Conservation (phyloP, 2,113 vertebrate species). For the Vidua chalybeata region DNA sequence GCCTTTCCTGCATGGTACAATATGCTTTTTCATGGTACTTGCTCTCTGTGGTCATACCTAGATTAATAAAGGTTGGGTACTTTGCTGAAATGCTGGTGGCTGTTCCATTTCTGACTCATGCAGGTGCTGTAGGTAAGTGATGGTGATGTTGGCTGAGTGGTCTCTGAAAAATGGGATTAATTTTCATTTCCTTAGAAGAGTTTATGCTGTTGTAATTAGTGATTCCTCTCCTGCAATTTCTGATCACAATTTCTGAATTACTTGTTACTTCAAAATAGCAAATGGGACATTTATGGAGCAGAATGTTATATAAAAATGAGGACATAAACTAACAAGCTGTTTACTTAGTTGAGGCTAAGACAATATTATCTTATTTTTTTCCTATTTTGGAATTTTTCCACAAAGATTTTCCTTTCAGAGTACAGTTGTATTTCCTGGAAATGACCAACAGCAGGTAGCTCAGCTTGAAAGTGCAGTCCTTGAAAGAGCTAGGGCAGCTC, state of each 20-base stretch:
- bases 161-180: background rate
- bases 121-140: background rate
- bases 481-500: background rate
- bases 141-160: accelerated
- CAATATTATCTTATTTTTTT: background rate
- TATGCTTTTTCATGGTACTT: background rate
- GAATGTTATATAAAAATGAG: background rate
- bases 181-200: background rate
- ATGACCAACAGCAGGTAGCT: background rate
- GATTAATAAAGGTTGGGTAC: background rate
- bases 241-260: background rate
- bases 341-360: background rate
- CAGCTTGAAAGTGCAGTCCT: background rate
- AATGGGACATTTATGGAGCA: background rate
- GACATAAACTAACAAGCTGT: background rate
- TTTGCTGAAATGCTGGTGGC: background rate
- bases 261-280: background rate
- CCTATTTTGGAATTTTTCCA: background rate
- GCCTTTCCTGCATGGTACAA: background rate
- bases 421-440: background rate
- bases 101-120: background rate
- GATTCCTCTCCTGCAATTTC: background rate
- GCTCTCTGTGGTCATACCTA: background rate
- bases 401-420: background rate
- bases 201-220: background rate